Percentiles rank a stretch among this genome's conserved stretches.
phyloP scores from a whole-genome alignment of 2,888 invertebrate species.

The Romanomermis culicivorax region DNA sequence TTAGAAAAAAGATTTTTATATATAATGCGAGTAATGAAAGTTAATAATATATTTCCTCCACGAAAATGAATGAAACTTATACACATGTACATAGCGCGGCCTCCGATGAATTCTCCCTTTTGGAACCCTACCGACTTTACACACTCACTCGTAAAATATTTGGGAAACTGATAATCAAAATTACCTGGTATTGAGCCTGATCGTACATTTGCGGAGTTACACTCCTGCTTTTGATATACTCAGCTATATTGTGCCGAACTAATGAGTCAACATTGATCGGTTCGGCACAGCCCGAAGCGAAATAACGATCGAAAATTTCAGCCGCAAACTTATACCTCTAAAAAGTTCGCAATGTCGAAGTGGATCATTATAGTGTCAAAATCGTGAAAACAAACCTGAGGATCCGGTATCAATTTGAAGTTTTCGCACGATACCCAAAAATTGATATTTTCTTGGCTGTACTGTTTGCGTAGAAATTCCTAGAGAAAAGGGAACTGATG shows the following conservation, averaged over 20 bases:
- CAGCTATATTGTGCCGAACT: slow-evolving; percentile 38
- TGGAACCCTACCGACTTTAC: no score
- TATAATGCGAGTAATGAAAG: no score
- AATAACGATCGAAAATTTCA: slow-evolving; percentile 64
- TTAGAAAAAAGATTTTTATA: no score
- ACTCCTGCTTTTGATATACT: slow-evolving; percentile 27
- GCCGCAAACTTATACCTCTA: slow-evolving; percentile 38
- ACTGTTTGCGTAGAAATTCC: slow-evolving; percentile 84
- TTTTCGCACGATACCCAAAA: slow-evolving; percentile 91
- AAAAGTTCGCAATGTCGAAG: slow-evolving; percentile 1
- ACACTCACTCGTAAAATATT: no score
- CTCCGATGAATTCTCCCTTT: no score
- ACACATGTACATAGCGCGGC: no score
- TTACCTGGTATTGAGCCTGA: slow-evolving; percentile 36
- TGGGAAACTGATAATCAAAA: background rate
- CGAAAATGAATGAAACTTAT: no score
- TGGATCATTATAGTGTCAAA: no score
- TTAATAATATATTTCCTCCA: no score
- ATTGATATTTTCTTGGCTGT: slow-evolving; percentile 85
- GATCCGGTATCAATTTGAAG: slow-evolving; percentile 37
- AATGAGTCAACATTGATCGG: slow-evolving; percentile 89
- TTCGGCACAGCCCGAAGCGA: slow-evolving; percentile 60
- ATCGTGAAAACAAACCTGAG: background rate
- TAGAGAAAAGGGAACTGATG: slow-evolving; percentile 27
- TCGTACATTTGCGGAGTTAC: slow-evolving; percentile 49